A percentile compares a stretch with the other conserved stretches of the same genome.
phyloP scores from a whole-genome alignment of 1,140 invertebrate species.

The Battus philenor region DNA sequence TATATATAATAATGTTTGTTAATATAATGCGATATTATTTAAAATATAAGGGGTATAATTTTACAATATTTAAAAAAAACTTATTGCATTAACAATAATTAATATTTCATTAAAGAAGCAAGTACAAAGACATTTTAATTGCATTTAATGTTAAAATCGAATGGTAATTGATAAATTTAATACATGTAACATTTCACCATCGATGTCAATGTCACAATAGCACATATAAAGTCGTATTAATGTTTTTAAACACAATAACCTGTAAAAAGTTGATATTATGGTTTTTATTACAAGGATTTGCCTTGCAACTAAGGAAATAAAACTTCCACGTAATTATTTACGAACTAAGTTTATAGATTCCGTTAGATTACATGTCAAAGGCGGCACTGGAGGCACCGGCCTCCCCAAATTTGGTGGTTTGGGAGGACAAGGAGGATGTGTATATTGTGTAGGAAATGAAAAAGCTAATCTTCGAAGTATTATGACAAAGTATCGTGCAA shows the following conservation, averaged over 20 bases:
- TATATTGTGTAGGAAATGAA: constrained; percentile 83
- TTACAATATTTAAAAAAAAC: too few relatives aligned
- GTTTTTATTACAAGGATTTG: constrained; percentile 47
- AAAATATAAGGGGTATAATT: too few relatives aligned
- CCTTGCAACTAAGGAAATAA: constrained; percentile 46
- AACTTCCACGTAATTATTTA: constrained; percentile 50
- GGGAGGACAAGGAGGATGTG: constrained; percentile 91
- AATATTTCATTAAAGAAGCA: too few relatives aligned
- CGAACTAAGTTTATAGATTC: constrained; percentile 83
- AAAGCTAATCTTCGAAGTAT: constrained; percentile 78
- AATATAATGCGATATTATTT: too few relatives aligned
- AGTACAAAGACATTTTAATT: too few relatives aligned
- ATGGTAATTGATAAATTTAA: too few relatives aligned
- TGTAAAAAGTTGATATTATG: constrained; percentile 43
- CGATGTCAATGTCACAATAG: constrained; percentile 6
- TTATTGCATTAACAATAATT: too few relatives aligned
- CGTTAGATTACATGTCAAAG: constrained; percentile 83
- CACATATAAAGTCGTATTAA: not conserved
- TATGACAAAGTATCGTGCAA: constrained; percentile 69
- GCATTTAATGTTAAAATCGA: too few relatives aligned
- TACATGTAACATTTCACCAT: too few relatives aligned
- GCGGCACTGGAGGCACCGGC: constrained; percentile 85
- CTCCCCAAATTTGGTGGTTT: constrained; percentile 86
- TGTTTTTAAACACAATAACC: not conserved
- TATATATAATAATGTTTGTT: too few relatives aligned